phyloP scores from a whole-genome alignment of 2,113 vertebrate genomes.

The Pelecanoides urinatrix region DNA sequence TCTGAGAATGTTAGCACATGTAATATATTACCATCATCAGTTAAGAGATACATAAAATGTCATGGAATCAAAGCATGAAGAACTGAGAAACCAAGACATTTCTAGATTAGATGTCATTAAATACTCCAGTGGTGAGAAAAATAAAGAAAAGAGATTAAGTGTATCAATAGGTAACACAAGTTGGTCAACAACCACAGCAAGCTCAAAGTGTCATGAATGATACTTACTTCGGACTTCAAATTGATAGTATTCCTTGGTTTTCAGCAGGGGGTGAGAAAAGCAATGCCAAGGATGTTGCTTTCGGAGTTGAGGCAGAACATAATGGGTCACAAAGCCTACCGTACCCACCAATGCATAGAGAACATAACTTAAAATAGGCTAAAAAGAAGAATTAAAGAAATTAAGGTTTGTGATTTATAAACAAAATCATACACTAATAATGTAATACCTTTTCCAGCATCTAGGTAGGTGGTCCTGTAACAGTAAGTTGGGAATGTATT shows the following conservation, averaged over 20 bases:
- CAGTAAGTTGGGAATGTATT: neutral
- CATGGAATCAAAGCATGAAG: neutral
- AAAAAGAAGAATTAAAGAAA: conserved; percentile 25
- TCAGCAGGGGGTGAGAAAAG: conserved; percentile 95
- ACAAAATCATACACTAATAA: neutral
- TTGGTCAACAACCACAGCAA: neutral
- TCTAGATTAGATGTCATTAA: neutral
- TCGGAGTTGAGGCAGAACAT: conserved; percentile 92
- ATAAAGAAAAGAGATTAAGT: neutral
- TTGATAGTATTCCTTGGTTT: conserved; percentile 94
- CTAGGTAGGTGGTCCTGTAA: neutral
- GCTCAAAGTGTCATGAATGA: neutral
- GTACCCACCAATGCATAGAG: conserved; percentile 88
- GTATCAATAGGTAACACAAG: neutral
- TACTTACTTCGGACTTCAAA: conserved; percentile 96
- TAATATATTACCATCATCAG: neutral
- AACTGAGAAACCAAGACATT: neutral
- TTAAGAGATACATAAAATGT: neutral
- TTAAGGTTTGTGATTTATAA: neutral
- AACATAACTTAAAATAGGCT: conserved; percentile 96
- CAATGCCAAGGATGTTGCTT: conserved; percentile 98
- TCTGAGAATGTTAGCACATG: neutral
- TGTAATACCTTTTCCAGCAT: neutral
- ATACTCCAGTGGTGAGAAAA: neutral
- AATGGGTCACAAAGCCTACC: conserved; percentile 91